Evolutionary conservation across 2,797 vertebrate species (phyloP).

Genomic region (Chaenodraco wilsoni): DNA sequence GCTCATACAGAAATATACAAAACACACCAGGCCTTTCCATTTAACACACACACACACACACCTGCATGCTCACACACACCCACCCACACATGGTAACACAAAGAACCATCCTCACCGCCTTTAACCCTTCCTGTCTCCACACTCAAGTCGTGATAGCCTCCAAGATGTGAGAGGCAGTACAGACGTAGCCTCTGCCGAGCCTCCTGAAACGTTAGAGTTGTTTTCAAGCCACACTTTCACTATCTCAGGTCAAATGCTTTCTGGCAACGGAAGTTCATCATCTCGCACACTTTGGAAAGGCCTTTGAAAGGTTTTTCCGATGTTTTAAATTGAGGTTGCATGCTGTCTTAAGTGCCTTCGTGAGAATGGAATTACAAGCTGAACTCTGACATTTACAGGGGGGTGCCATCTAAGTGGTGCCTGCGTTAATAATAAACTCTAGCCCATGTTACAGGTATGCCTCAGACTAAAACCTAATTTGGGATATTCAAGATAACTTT

Average conservation of each 20-base stretch:
- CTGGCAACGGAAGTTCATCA: constrained; percentile 49
- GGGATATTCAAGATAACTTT: constrained; percentile 35
- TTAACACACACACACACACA: constrained; percentile 19
- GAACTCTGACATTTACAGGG: constrained; percentile 34
- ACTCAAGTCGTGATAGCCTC: constrained; percentile 29
- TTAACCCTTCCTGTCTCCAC: constrained; percentile 43
- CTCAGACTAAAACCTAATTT: constrained; percentile 32
- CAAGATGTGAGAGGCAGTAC: constrained; percentile 31
- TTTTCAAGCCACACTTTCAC: constrained; percentile 49
- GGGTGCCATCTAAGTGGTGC: constrained; percentile 20
- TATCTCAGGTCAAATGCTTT: constrained; percentile 54
- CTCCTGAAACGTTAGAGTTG: constrained; percentile 38
- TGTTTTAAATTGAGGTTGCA: constrained; percentile 40
- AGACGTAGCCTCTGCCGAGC: constrained; percentile 22
- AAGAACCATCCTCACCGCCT: constrained; percentile 32
- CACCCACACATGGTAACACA: not conserved
- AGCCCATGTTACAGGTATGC: constrained; percentile 29
- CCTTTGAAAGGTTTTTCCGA: constrained; percentile 57
- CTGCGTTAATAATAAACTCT: constrained; percentile 41
- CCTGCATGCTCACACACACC: not conserved
- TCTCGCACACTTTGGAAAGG: constrained; percentile 54
- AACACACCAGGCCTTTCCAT: constrained; percentile 21
- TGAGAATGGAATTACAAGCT: constrained; percentile 52
- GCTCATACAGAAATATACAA: constrained; percentile 13
- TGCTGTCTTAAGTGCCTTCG: constrained; percentile 40